These are phyloP conservation scores for Anableps anableps DNA, from an alignment of 2,797 vertebrate genomes.

Conservation along the genomic window DNA sequence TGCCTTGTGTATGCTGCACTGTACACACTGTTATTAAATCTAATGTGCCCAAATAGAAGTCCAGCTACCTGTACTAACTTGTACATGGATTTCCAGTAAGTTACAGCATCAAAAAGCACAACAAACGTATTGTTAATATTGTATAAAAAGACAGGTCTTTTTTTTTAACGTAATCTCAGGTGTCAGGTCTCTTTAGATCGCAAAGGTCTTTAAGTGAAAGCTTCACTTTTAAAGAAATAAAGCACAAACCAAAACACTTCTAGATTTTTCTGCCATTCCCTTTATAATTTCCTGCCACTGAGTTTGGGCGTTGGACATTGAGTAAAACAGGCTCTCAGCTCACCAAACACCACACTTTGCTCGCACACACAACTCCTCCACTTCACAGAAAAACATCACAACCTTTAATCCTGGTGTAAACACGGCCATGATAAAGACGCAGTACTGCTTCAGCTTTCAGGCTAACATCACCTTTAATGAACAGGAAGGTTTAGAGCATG, in stretches of 20 bases:
- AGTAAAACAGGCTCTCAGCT: slow-evolving; percentile 8
- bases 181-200: not conserved
- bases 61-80: not conserved
- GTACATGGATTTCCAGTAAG: not conserved
- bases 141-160: not conserved
- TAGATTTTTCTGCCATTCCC: slow-evolving; percentile 10
- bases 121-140: not conserved
- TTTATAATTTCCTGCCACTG: slow-evolving; percentile 61
- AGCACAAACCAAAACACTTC: not conserved
- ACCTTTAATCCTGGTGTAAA: slow-evolving; percentile 60
- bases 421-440: slow-evolving; percentile 44
- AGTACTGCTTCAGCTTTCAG: not conserved
- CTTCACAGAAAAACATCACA: slow-evolving; percentile 13
- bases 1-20: not conserved
- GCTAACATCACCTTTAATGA: slow-evolving; percentile 21
- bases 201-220: not conserved
- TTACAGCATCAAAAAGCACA: not conserved
- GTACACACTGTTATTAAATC: not conserved
- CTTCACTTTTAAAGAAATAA: not conserved
- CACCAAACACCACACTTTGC: slow-evolving; percentile 32
- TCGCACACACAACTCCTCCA: slow-evolving; percentile 21
- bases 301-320: slow-evolving; percentile 44
- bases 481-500: not conserved
- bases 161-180: not conserved
- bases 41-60: not conserved